A percentile compares a stretch with the other conserved stretches of the same genome.
phyloP scores from a whole-genome alignment of 92 coral and sea anemone genomes.

The Zoanthus gigantus region DNA sequence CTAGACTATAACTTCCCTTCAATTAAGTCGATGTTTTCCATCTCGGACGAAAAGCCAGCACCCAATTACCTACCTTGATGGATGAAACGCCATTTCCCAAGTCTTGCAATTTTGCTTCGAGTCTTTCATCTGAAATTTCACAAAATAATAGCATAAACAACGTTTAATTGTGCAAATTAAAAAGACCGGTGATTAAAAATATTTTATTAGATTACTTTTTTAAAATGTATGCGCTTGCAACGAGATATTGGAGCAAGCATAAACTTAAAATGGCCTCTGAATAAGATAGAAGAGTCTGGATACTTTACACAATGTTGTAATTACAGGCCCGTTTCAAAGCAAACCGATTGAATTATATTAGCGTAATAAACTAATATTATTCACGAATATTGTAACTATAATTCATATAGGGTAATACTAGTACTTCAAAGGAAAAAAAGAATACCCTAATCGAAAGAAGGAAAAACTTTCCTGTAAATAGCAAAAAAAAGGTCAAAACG shows the following conservation, averaged over 20 bases:
- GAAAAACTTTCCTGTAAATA: neutral
- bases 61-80: constrained; percentile 30
- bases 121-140: constrained; percentile 59
- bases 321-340: constrained; percentile 2
- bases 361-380: too few relatives aligned
- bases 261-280: neutral
- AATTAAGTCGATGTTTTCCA: neutral
- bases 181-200: constrained; percentile 24
- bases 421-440: too few relatives aligned
- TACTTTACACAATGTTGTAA: constrained; percentile 3
- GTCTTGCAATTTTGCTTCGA: constrained; percentile 78
- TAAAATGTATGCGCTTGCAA: constrained; percentile 6
- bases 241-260: constrained; percentile 7
- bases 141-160: constrained; percentile 1
- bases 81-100: constrained; percentile 57
- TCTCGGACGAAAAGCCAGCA: neutral
- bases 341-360: too few relatives aligned
- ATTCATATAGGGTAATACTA: neutral
- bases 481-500: constrained; percentile 3
- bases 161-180: constrained; percentile 10
- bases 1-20: constrained; percentile 7
- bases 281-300: neutral
- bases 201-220: neutral
- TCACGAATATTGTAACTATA: neutral
- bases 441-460: neutral